Evolutionary conservation across 1,140 invertebrate species (phyloP).

Genomic region (Drosophila athabasca): DNA sequence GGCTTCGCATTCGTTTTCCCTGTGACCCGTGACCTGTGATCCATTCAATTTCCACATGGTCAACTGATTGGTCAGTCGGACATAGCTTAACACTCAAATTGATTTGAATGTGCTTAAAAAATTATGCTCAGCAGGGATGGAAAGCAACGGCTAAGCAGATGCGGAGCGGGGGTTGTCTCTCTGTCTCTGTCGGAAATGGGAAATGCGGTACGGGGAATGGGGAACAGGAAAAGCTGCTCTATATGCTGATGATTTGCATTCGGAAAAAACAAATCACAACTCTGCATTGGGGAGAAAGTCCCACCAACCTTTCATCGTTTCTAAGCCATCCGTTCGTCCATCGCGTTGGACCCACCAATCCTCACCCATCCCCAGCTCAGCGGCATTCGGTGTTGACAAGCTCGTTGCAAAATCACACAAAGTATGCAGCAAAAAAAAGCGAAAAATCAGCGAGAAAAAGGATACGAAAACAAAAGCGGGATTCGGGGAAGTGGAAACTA

Average conservation of each 20-base stretch:
- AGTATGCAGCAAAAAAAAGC: conserved; percentile 44
- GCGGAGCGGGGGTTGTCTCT: no score
- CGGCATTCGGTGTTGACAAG: conserved; percentile 30
- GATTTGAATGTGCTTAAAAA: conserved; percentile 69
- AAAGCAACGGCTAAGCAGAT: background rate
- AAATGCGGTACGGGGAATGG: background rate
- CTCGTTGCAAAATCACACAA: conserved; percentile 56
- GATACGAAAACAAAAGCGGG: conserved; percentile 11
- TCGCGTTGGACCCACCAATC: background rate
- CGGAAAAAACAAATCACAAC: conserved; percentile 9
- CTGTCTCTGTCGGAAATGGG: background rate
- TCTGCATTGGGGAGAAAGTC: background rate
- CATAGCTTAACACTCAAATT: conserved; percentile 61
- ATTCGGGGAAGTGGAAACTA: background rate
- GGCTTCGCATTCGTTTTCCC: conserved; percentile 2
- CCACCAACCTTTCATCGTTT: background rate
- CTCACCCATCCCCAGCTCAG: background rate
- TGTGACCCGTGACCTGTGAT: conserved; percentile 57
- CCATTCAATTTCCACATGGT: conserved; percentile 58
- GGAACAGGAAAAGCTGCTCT: conserved; percentile 15
- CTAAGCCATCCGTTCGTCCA: background rate
- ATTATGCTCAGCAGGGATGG: conserved; percentile 40
- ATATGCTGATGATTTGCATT: conserved; percentile 29
- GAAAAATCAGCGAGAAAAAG: conserved; percentile 8
- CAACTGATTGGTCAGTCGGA: conserved; percentile 57